Conservation (phyloP, 92 coral and sea anemone species). For the Paramuricea clavata region DNA sequence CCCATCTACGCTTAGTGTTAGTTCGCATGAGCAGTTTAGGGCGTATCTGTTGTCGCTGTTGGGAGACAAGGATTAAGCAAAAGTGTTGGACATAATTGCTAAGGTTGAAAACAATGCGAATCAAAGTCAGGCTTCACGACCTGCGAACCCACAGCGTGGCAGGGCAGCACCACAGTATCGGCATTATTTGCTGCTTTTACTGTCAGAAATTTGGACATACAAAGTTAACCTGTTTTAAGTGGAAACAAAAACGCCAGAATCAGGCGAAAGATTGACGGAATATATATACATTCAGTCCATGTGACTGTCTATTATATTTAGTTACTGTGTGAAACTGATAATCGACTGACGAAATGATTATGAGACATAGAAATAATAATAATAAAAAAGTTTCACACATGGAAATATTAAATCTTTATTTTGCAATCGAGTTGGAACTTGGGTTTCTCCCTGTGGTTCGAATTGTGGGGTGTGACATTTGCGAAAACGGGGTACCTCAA, state of each 20-base stretch:
- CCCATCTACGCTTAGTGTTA: slow-evolving; percentile 10
- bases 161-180: slow-evolving; percentile 4
- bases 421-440: too few species aligned
- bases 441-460: too few species aligned
- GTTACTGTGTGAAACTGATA: neutral
- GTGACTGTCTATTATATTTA: neutral
- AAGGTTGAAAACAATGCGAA: slow-evolving; percentile 56
- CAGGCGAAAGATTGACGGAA: neutral
- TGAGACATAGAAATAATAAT: neutral
- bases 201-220: slow-evolving; percentile 35
- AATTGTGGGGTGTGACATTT: slow-evolving; percentile 11
- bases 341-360: neutral
- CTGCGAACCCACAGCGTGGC: neutral
- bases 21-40: slow-evolving; percentile 48
- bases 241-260: slow-evolving; percentile 25
- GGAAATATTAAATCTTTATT: too few species aligned
- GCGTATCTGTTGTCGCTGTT: slow-evolving; percentile 43
- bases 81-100: slow-evolving; percentile 28
- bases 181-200: slow-evolving; percentile 17
- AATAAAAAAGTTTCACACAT: too few species aligned
- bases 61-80: slow-evolving; percentile 68
- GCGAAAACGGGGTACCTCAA: slow-evolving; percentile 26
- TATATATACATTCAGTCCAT: neutral
- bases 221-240: slow-evolving; percentile 32
- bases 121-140: neutral